Base-by-base conservation (phyloP, 92 coral and sea anemone genomes). In the Heteractis magnifica region DNA sequence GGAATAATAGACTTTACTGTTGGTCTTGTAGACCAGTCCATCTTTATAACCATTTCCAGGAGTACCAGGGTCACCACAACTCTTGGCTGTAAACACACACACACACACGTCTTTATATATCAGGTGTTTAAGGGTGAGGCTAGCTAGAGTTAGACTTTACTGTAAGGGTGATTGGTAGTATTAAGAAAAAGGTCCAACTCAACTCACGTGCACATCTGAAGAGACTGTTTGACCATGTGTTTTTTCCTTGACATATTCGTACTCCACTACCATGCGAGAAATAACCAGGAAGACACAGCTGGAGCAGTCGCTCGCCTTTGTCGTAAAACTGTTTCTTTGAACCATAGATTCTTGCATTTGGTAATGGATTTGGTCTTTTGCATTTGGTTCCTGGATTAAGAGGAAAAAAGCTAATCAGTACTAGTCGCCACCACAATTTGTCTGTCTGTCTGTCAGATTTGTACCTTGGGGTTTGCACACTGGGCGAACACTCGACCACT, bases 61-160 rank as follows among this genome's bases (percentile, higher is more conserved):
- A 15, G 91, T 83, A 41, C 98, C 98, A 51, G 98, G 98, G 81
- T 95, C 89, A 6, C 95, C 89, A 78, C 98, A 95, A 52, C 91
- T 83, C 56, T 58, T 92, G 0, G 81, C 95, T 92, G 50, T 6
- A 68, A 9, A 23, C 18, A 62, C 20, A n/a, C 18, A 52, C 56
- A 23, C 21, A 68, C 1, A n/a, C 53, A 23, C 21, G 20, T 51
- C 23, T 23, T 8, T 5, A 62, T 62, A 10, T n/a, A 12, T 58
- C 16, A 12, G 64, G 13, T 58, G 3, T 15, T 58, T 58, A 12
- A 10, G 64, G 13, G 64, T 58, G 6, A 12, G 64, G 44, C 75
- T 16, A 70, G 75, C 10, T 70, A 34, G 44, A 34, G 44, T 20
- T 12, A 16, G 75, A 70, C 13, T 12, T 58, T 12, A 19, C 4